Conservation (phyloP, 2,113 vertebrate genomes). For the Tenebrosternarchus preto region DNA sequence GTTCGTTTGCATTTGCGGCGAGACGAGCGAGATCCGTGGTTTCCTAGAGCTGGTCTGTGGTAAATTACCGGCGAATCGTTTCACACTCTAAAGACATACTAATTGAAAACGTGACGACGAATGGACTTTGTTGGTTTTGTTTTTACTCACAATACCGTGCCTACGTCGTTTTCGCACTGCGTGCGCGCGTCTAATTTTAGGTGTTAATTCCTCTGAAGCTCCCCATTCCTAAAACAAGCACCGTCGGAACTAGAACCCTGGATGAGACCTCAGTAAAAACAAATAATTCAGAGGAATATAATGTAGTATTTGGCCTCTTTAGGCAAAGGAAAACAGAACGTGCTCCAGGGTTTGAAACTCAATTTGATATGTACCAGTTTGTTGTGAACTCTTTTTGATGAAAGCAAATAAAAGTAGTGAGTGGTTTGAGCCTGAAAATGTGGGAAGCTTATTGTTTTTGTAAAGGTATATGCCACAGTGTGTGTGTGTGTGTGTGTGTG, state of each 20-base stretch:
- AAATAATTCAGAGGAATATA: background rate
- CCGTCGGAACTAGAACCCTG: slow-evolving; percentile 2
- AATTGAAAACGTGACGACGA: slow-evolving; percentile 41
- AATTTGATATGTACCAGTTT: background rate
- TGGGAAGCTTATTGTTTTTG: no score
- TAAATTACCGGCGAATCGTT: slow-evolving; percentile 67
- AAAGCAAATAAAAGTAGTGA: background rate
- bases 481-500: slow-evolving; percentile 32
- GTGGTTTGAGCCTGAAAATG: background rate
- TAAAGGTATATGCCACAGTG: background rate
- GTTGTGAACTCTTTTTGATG: background rate
- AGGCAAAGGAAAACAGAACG: background rate
- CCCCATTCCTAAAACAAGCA: background rate
- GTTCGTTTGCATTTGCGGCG: slow-evolving; percentile 74
- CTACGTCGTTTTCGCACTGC: slow-evolving; percentile 10
- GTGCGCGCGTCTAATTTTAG: background rate
- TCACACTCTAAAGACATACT: slow-evolving; percentile 34
- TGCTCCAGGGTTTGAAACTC: background rate
- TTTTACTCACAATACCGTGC: background rate
- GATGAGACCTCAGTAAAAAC: slow-evolving; percentile 7
- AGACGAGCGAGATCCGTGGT: slow-evolving; percentile 59
- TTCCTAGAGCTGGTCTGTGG: slow-evolving; percentile 54
- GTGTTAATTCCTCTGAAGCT: slow-evolving; percentile 15
- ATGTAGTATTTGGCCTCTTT: background rate
- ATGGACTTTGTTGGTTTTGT: slow-evolving; percentile 2